Evolutionary conservation across 2,797 vertebrate species (phyloP).

Genomic region (Poliocrania exsul): DNA sequence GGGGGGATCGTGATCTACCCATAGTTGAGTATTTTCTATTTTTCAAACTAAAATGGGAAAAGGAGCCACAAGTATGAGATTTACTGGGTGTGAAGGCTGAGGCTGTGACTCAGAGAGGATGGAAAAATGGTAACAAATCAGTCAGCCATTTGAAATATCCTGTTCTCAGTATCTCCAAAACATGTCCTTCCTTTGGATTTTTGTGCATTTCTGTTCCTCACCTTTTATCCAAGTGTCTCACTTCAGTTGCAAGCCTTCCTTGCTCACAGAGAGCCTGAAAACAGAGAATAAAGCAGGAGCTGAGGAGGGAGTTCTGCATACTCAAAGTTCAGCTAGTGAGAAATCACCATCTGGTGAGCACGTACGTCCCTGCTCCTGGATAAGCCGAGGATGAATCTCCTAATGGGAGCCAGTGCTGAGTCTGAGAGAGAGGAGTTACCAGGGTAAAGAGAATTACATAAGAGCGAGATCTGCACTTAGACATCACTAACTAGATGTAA

Average conservation of each 20-base stretch:
- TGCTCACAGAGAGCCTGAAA: neutral
- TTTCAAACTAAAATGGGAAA: neutral
- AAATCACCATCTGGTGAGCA: constrained; percentile 33
- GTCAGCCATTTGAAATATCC: neutral
- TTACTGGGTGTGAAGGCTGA: neutral
- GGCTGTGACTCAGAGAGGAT: constrained; percentile 24
- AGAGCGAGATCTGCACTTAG: neutral
- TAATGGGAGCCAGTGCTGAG: neutral
- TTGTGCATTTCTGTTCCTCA: neutral
- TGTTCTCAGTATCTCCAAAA: neutral
- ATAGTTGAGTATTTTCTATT: neutral
- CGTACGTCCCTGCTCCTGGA: neutral
- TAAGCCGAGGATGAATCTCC: neutral
- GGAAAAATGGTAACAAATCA: neutral
- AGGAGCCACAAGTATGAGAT: neutral
- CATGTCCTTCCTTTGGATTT: neutral
- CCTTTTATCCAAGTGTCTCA: neutral
- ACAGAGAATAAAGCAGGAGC: neutral
- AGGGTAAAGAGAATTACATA: constrained; percentile 46
- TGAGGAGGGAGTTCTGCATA: neutral
- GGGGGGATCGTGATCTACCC: neutral
- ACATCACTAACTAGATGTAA: constrained; percentile 24
- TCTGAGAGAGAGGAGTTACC: constrained; percentile 2
- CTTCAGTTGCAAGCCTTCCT: neutral
- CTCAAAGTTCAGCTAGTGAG: constrained; percentile 35